Percentiles rank a stretch among this genome's conserved stretches.
phyloP scores from a whole-genome alignment of 2,888 invertebrate genomes.

The Seladonia tumulorum region DNA sequence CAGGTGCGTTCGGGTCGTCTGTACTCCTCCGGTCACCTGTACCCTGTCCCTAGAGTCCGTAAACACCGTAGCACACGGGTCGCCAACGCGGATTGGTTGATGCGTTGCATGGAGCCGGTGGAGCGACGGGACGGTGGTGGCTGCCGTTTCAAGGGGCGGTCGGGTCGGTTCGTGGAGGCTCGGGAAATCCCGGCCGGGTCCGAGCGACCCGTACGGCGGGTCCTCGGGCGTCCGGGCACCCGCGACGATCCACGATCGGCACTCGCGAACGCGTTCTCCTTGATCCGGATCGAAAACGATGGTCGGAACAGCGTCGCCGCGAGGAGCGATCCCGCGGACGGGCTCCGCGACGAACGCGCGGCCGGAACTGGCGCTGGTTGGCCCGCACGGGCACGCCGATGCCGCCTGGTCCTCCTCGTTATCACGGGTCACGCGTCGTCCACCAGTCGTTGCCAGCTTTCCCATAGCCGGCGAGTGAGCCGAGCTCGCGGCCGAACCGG shows the following conservation, averaged over 20 bases:
- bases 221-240: not conserved
- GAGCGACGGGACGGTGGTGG: not conserved
- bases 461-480: constrained; percentile 81
- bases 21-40: not conserved
- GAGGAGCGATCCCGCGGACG: constrained; percentile 12
- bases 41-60: not conserved
- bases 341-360: constrained; percentile 38
- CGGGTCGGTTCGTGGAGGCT: not conserved
- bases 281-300: constrained; percentile 3
- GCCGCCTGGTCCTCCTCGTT: constrained; percentile 51
- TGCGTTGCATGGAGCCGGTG: not conserved
- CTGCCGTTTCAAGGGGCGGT: not conserved
- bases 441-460: constrained; percentile 77
- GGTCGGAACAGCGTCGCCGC: not conserved
- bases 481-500: constrained; percentile 69
- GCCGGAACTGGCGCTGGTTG: constrained; percentile 20
- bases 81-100: not conserved
- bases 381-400: constrained; percentile 33
- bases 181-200: not conserved
- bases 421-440: constrained; percentile 64
- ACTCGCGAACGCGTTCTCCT: constrained; percentile 13
- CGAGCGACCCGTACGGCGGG: not conserved
- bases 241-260: not conserved
- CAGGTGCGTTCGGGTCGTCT: not conserved
- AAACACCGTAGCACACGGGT: not conserved